These are phyloP conservation scores for Bombylius major DNA, from an alignment of 2,888 invertebrate species.

Conservation along the genomic window DNA sequence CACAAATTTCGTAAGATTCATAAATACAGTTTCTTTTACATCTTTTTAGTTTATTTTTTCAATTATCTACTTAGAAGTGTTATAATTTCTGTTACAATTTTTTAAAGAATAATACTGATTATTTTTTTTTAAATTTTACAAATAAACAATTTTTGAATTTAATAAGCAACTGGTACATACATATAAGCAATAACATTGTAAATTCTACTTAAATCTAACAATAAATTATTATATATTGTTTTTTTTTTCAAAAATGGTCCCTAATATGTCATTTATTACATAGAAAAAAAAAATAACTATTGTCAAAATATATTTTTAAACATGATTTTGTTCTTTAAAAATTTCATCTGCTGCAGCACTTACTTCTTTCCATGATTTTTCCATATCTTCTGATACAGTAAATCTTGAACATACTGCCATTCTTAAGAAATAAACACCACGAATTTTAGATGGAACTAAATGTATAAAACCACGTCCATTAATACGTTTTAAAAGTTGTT, in stretches of 20 bases:
- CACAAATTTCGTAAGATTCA: too few species aligned
- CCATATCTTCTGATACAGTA: constrained; percentile 68
- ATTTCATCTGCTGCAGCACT: constrained; percentile 59
- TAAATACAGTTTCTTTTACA: too few species aligned
- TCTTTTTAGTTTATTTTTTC: too few species aligned
- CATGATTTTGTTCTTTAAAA: constrained; percentile 31
- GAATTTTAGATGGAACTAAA: constrained; percentile 80
- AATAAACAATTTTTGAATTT: too few species aligned
- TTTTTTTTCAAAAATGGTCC: neutral
- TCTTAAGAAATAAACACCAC: constrained; percentile 71
- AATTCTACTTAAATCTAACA: too few species aligned
- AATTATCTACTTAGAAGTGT: too few species aligned
- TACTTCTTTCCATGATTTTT: constrained; percentile 78
- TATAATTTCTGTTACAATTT: too few species aligned
- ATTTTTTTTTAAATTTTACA: too few species aligned
- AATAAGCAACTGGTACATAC: too few species aligned
- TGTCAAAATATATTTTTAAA: constrained; percentile 7
- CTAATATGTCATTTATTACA: neutral
- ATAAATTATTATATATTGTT: too few species aligned
- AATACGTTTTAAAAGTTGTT: constrained; percentile 65
- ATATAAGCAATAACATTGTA: too few species aligned
- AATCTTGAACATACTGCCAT: constrained; percentile 82
- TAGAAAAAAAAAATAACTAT: neutral
- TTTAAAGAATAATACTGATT: too few species aligned
- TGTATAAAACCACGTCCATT: constrained; percentile 87